phyloP scores from a whole-genome alignment of 2,113 vertebrate species.

The Stercorarius parasiticus region DNA sequence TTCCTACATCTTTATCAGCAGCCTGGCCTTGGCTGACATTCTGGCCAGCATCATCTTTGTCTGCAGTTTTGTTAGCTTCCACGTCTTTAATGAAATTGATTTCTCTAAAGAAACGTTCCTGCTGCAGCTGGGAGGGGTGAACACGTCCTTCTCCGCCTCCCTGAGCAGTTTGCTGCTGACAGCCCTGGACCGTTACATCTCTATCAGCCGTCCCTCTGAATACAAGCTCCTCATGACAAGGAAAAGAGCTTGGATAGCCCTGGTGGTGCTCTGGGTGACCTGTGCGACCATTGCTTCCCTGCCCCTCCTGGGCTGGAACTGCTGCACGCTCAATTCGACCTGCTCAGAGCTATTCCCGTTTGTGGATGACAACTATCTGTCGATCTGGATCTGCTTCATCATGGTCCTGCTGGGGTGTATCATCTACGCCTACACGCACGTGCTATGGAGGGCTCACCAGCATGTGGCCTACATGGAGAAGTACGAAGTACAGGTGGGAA shows the following conservation, averaged over 20 bases:
- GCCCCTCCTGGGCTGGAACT: constrained; percentile 91
- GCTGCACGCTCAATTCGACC: constrained; percentile 65
- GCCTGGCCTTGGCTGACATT: constrained; percentile 86
- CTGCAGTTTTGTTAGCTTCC: constrained; percentile 87
- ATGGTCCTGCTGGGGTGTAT: constrained; percentile 81
- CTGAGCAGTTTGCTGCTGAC: constrained; percentile 91
- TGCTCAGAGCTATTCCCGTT: constrained; percentile 89
- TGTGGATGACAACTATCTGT: constrained; percentile 77
- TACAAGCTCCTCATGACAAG: constrained; percentile 87
- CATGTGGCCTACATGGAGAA: constrained; percentile 81
- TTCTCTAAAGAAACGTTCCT: constrained; percentile 75
- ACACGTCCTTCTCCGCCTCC: constrained; percentile 85
- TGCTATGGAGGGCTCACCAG: constrained; percentile 86
- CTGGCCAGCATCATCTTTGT: constrained; percentile 88
- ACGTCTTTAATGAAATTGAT: constrained; percentile 73
- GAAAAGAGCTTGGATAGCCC: constrained; percentile 72
- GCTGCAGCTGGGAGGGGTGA: constrained; percentile 90
- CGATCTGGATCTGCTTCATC: constrained; percentile 80
- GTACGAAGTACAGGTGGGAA: constrained; percentile 25
- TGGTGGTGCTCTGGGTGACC: constrained; percentile 80
- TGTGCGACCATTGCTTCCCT: constrained; percentile 79
- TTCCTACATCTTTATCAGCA: constrained; percentile 89
- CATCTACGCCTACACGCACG: constrained; percentile 77
- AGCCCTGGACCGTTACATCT: constrained; percentile 89
- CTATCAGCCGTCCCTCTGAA: constrained; percentile 78